These are phyloP conservation scores for Picathartes gymnocephalus DNA, from an alignment of 2,113 vertebrate genomes.

Conservation along the genomic window DNA sequence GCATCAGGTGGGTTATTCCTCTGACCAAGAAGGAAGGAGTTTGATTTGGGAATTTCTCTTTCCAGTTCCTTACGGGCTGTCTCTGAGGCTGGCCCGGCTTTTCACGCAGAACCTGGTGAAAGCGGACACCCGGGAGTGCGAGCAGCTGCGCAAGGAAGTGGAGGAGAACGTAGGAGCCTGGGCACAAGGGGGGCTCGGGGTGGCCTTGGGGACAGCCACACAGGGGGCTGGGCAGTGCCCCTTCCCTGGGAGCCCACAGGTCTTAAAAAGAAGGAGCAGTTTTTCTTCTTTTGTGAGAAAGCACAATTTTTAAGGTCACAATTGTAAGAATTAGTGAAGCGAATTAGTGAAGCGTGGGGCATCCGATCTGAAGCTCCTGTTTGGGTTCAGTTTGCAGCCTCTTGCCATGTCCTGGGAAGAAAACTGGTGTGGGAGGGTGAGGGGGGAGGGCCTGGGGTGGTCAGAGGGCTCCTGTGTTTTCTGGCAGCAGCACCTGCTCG, in stretches of 20 bases:
- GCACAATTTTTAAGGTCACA: not conserved
- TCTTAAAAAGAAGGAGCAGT: not conserved
- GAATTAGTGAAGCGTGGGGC: too few relatives aligned
- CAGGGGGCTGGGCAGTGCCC: not conserved
- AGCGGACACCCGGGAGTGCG: slow-evolving; percentile 77
- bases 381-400: not conserved
- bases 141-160: slow-evolving; percentile 85
- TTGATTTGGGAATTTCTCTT: not conserved
- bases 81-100: slow-evolving; percentile 82
- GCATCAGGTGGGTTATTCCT: not conserved
- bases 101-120: slow-evolving; percentile 84
- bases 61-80: slow-evolving; percentile 86
- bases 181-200: not conserved
- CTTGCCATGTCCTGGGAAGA: not conserved
- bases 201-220: not conserved
- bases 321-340: not conserved
- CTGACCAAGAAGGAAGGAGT: not conserved
- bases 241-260: not conserved
- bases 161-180: slow-evolving; percentile 83
- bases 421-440: not conserved
- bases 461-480: not conserved
- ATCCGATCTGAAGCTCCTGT: not conserved
- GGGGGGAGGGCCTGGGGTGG: not conserved
- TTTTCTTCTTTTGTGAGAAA: not conserved
- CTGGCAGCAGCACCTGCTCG: not conserved